A percentile compares a stretch with the other conserved stretches of the same genome.
Conservation (phyloP, 1,140 invertebrate species). For the Leptinotarsa defecta region DNA sequence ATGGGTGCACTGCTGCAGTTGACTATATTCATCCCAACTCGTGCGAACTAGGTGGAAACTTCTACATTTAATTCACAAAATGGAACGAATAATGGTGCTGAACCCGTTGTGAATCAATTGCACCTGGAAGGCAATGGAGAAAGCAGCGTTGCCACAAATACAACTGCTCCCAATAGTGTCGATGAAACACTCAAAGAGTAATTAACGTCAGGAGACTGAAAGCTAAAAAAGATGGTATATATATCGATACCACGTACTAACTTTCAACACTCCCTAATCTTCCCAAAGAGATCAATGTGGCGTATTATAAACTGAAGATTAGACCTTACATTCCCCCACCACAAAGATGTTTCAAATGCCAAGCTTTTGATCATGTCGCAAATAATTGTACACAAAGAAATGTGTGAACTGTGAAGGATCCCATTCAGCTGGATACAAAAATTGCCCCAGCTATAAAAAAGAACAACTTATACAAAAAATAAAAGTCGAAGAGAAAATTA, state of each 20-base stretch:
- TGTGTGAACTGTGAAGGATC: not conserved
- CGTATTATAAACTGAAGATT: too few relatives aligned
- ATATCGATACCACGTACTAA: not conserved
- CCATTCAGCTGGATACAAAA: not conserved
- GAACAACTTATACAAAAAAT: too few relatives aligned
- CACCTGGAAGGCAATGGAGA: too few relatives aligned
- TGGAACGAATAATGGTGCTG: not conserved
- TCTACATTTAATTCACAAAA: not conserved
- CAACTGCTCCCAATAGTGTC: too few relatives aligned
- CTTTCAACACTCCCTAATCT: not conserved
- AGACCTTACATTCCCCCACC: not conserved
- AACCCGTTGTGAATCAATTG: too few relatives aligned
- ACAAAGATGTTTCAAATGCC: not conserved
- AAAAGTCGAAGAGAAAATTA: too few relatives aligned
- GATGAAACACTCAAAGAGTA: too few relatives aligned
- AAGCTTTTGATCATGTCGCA: conserved; percentile 1
- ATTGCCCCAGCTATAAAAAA: conserved; percentile 20
- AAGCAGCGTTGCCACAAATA: too few relatives aligned
- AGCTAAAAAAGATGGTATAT: not conserved
- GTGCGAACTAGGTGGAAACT: not conserved
- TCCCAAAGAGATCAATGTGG: too few relatives aligned
- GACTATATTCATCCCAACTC: not conserved
- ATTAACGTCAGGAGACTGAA: too few relatives aligned
- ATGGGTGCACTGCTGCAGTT: not conserved
- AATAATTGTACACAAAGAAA: not conserved